Base-by-base conservation (phyloP, 1,140 invertebrate species). In the Drosophila sulfurigaster region DNA sequence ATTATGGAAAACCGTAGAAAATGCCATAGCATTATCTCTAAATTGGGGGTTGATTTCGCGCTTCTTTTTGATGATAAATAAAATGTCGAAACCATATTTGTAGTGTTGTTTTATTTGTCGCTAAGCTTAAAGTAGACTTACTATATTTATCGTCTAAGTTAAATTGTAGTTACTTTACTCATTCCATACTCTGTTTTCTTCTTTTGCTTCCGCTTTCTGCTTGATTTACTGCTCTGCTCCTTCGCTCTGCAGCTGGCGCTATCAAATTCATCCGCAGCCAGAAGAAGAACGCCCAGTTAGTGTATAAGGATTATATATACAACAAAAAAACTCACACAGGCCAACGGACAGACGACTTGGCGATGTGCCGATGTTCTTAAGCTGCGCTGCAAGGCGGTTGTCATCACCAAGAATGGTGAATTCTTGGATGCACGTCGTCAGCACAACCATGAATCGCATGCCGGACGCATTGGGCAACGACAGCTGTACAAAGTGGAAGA, bases 291-390 rank as follows among this genome's bases (percentile, higher is more conserved):
- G 83, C 91, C 28, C 91, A 92, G 46, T 62, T 92, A 46, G 91
- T 92, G 11, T 91, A 68, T 71, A 73, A 78, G 32, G 70, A 88
- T 41, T 92, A 77, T 48, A 92, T 92, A 7, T 92, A 92, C 71
- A 92, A 92, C 68, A 92, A 92, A 64, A 64, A 92, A 92, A 64
- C 68, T 92, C 5, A 92, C 91, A 0, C 91, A 92, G 30, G 87
- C 83, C 11, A 92, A 92, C 58, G 91, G 91, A 11, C 91, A 92
- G 30, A 92, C 91, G 3, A 92, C 91, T 8, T 92, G 91, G 91
- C 70, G 91, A 1, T 92, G 91, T 68, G 81, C 74, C 0, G 91
- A 92, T 57, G 87, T 91, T 1, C 64, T 88, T 0, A 92, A 91
- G 48, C 62, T 82, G 1, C 81, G 83, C 28, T 92, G 91, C 78